A percentile compares a stretch with the other conserved stretches of the same genome.
phyloP scores from a whole-genome alignment of 1,140 invertebrate species.

The Drosophila lini region DNA sequence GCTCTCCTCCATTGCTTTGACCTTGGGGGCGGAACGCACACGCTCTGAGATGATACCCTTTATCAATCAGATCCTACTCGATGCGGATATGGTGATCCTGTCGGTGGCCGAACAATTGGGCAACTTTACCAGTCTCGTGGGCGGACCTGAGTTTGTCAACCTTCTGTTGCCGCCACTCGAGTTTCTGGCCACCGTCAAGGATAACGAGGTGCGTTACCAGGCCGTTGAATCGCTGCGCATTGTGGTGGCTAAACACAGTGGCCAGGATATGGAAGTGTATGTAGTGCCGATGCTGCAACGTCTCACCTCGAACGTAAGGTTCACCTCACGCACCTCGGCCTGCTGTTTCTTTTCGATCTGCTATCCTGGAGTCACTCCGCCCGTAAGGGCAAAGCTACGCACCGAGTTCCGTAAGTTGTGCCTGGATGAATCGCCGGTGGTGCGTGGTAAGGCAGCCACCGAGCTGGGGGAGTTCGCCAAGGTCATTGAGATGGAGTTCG shows the following conservation, averaged over 20 bases:
- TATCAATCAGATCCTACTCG: neutral
- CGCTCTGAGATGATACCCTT: neutral
- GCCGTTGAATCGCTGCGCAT: neutral
- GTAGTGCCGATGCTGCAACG: neutral
- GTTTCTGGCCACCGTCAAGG: neutral
- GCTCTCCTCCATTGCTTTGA: neutral
- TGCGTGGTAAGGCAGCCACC: too few species aligned
- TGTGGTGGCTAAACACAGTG: neutral
- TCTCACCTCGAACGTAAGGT: neutral
- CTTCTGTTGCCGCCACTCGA: neutral
- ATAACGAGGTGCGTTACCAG: neutral
- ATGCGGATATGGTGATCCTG: neutral
- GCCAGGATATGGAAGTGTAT: neutral
- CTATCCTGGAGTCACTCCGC: neutral
- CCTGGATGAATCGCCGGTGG: too few species aligned
- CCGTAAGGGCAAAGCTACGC: neutral
- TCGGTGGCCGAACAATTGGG: neutral
- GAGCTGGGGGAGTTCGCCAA: too few species aligned
- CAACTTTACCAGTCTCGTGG: neutral
- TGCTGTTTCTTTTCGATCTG: neutral
- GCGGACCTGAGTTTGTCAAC: neutral
- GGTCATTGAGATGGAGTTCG: too few species aligned
- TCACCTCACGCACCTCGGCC: neutral
- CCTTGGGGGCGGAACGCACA: neutral
- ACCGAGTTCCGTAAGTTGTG: too few species aligned